Percentiles rank a stretch among this genome's conserved stretches.
Evolutionary conservation across 2,113 vertebrate genomes (phyloP).

Genomic region (Chitala chitala): DNA sequence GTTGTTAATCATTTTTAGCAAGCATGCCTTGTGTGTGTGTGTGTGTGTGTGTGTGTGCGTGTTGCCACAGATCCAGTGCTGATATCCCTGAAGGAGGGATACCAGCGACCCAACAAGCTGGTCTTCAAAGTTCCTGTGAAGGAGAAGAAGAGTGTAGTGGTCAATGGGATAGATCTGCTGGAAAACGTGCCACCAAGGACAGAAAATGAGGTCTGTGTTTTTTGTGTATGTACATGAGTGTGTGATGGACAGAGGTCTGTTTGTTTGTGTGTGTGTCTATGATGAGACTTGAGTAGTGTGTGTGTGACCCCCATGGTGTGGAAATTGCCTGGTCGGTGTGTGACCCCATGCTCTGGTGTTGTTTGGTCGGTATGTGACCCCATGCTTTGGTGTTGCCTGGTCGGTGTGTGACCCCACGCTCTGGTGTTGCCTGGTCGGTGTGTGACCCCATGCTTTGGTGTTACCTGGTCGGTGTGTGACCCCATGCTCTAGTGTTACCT

Average conservation of each 20-base stretch:
- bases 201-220: slow-evolving; percentile 79
- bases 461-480: neutral
- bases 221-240: neutral
- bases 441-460: neutral
- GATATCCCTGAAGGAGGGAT: slow-evolving; percentile 91
- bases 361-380: neutral
- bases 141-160: slow-evolving; percentile 86
- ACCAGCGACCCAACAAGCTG: slow-evolving; percentile 73
- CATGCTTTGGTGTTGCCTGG: neutral
- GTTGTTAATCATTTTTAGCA: too few species aligned
- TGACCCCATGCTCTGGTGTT: too few species aligned
- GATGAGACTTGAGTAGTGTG: too few species aligned
- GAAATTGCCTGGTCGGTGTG: neutral
- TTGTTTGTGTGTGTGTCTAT: neutral
- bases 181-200: slow-evolving; percentile 92
- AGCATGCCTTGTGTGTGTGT: too few species aligned
- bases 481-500: too few species aligned
- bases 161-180: slow-evolving; percentile 90
- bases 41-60: neutral
- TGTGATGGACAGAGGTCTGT: neutral
- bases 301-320: neutral
- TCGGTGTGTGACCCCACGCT: neutral
- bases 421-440: too few species aligned
- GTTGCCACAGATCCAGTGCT: slow-evolving; percentile 81
- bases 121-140: slow-evolving; percentile 85